Conservation (phyloP, 2,888 invertebrate genomes). For the Tortricodes alternella region DNA sequence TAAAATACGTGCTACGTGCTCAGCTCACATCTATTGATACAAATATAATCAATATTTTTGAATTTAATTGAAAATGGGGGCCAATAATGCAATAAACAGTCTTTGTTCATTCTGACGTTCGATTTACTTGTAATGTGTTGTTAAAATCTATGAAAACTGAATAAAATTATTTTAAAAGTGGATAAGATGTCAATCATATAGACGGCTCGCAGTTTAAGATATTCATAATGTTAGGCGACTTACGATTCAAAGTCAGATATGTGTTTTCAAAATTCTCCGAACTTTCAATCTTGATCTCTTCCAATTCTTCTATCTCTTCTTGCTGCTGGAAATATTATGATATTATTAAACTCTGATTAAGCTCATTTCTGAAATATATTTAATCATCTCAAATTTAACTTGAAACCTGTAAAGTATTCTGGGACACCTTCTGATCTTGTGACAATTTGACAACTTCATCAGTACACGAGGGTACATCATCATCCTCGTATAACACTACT, state of each 20-base stretch:
- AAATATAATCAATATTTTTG: too few relatives aligned
- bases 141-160: too few relatives aligned
- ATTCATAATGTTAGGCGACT: slow-evolving; percentile 42
- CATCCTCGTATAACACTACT: slow-evolving; percentile 48
- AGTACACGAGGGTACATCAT: slow-evolving; percentile 37
- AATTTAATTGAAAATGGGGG: too few relatives aligned
- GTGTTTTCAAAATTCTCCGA: slow-evolving; percentile 40
- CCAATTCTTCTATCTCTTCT: slow-evolving; percentile 12
- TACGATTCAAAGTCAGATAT: slow-evolving; percentile 63
- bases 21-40: too few relatives aligned
- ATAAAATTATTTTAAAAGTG: too few relatives aligned
- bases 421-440: slow-evolving; percentile 28
- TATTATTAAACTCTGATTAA: neutral
- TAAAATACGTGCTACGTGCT: too few relatives aligned
- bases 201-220: too few relatives aligned
- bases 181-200: too few relatives aligned
- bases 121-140: too few relatives aligned
- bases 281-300: slow-evolving; percentile 33
- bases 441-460: slow-evolving; percentile 32
- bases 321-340: slow-evolving; percentile 8
- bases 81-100: too few relatives aligned
- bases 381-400: neutral
- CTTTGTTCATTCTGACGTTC: too few relatives aligned
- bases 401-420: slow-evolving; percentile 16
- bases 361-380: neutral